Evolutionary conservation across 2,797 vertebrate species (phyloP), one percentile per base, ranked within the genome.

Genomic region (Spinus olivaceus): DNA sequence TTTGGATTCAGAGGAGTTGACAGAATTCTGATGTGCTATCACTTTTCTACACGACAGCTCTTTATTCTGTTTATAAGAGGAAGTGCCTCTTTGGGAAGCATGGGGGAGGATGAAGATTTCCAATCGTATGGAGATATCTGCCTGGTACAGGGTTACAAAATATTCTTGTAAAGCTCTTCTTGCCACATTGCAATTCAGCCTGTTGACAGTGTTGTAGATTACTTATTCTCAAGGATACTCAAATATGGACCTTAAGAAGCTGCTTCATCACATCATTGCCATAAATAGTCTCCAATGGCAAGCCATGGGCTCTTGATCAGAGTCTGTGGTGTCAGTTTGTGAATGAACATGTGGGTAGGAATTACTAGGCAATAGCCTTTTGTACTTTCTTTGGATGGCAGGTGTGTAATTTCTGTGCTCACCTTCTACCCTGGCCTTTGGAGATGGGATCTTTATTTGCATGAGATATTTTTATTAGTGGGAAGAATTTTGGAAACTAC

Each of bases 11-110:
- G 1, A 93, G 50, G n/a, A 84, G 42, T 39, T 96, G 90, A 63
- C 81, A 79, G 83, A 87, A 72, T 92, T 94, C n/a, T 86, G 81
- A 88, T 79, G 28, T 79, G 46, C 59, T 83, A 20, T 83, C 61
- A 46, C 33, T 86, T 37, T 71, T 78, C 73, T 84, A 27, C 54
- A 72, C 0, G 19, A 49, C 53, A 71, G 42, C 60, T 67, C 78
- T 89, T 93, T 81, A 84, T 93, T 88, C 73, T 92, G 13, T 41
- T 65, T 86, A 4, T 81, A 32, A 80, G 67, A 41, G 50, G 51
- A 91, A 89, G 16, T 1, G 30, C 32, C 41, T 73, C 27, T 86
- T 93, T 41, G 28, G 49, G 44, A 77, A 83, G n/a, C 47, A 70
- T 25, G 25, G 22, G 28, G 23, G 66, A 72, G 66, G 56, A 64